phyloP scores from a whole-genome alignment of 2,888 invertebrate genomes.

The Athrips mouffetella region DNA sequence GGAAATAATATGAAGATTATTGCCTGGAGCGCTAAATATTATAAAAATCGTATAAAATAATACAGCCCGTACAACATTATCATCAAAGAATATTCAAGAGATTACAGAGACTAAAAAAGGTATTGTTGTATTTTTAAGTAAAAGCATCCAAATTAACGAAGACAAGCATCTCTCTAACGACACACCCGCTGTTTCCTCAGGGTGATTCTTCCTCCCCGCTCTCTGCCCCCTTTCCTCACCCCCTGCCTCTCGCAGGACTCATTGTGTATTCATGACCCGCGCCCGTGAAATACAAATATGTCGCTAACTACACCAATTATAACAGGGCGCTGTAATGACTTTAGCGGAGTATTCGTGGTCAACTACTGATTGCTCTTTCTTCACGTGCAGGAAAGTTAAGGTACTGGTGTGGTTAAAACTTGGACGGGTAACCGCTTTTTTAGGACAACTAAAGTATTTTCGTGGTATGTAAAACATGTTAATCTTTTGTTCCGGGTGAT shows the following conservation, averaged over 20 bases:
- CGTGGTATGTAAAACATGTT: no score
- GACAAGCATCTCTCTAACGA: conserved; percentile 27
- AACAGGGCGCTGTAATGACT: conserved; percentile 15
- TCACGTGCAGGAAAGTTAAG: no score
- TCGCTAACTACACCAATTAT: conserved; percentile 39
- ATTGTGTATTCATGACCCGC: conserved; percentile 38
- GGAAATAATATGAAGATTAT: not conserved
- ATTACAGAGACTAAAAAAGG: not conserved
- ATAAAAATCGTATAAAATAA: not conserved
- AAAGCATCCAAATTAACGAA: conserved; percentile 29
- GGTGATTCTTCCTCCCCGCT: conserved; percentile 23
- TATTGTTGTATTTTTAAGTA: conserved; percentile 20
- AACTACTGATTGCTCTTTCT: no score
- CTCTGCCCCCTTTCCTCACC: conserved; percentile 3
- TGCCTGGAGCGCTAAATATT: not conserved
- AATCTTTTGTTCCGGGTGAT: no score
- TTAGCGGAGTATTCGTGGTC: not conserved
- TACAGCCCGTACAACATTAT: not conserved
- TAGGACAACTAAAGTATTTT: no score
- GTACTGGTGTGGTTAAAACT: no score
- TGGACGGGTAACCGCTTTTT: no score
- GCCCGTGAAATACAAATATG: conserved; percentile 34
- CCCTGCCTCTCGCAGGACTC: conserved; percentile 18
- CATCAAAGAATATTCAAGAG: not conserved
- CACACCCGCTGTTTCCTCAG: conserved; percentile 23